Conservation (phyloP, 2,888 invertebrate genomes). For the Lysandra bellargus region DNA sequence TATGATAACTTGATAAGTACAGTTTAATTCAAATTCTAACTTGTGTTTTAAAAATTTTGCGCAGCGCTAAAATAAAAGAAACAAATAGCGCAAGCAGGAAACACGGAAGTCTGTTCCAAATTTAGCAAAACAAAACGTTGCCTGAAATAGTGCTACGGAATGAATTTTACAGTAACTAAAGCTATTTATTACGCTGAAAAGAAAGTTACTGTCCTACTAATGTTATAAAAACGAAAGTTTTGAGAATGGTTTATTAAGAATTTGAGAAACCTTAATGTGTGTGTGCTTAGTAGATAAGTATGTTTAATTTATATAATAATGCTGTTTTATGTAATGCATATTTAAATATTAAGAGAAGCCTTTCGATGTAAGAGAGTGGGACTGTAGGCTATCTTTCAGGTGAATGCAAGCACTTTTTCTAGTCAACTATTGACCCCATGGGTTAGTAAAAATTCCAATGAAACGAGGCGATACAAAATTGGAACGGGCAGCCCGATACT, state of each 20-base stretch:
- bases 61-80: constrained; percentile 6
- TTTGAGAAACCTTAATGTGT: too few relatives aligned
- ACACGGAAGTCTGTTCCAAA: constrained; percentile 14
- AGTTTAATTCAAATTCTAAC: neutral
- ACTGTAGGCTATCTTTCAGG: too few relatives aligned
- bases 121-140: constrained; percentile 1
- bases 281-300: too few relatives aligned
- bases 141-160: constrained; percentile 12
- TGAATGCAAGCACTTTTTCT: too few relatives aligned
- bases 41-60: neutral
- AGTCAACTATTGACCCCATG: too few relatives aligned
- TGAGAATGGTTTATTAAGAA: neutral
- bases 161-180: neutral
- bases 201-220: neutral
- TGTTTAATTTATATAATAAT: too few relatives aligned
- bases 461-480: too few relatives aligned
- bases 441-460: too few relatives aligned
- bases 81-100: constrained; percentile 3
- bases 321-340: too few relatives aligned
- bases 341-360: too few relatives aligned
- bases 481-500: neutral
- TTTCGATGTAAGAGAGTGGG: too few relatives aligned
- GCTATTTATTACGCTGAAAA: neutral
- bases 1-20: neutral
- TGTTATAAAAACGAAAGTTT: neutral